Evolutionary conservation across 1,140 invertebrate genomes (phyloP), one percentile per base, ranked within the genome.

Genomic region (Vollenhovia emeryi): DNA sequence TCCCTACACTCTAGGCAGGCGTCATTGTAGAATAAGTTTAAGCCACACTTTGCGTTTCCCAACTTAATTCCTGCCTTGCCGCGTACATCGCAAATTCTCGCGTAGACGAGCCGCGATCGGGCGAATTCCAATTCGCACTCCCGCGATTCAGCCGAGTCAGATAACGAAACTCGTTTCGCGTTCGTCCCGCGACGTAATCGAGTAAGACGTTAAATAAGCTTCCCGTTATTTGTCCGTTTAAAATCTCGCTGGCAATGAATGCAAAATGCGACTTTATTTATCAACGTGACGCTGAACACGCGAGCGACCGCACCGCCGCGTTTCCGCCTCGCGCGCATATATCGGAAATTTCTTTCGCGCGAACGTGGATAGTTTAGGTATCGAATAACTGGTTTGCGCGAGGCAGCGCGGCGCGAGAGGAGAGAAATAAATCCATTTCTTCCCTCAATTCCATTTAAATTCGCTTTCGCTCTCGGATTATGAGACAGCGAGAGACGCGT

Each of bases 311-410:
- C 24, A 9, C 57, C 11, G 27, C 5, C 6, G 43, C 13, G 43
- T 50, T 66, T 66, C 15, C 45, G 43, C n/a, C 33, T 69, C 15
- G 9, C 2, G 27, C 7, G 30, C n/a, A n/a, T 40, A 40, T 36
- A 68, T 79, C 60, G 30, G 45, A 50, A 79, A 24, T 69, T 80
- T 73, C 30, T 76, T 82, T 82, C 30, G 24, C 66, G 50, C 50
- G 7, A 80, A 33, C 30, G 13, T 52, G 76, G 40, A 73, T 43
- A 40, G 8, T 71, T 52, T 13, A 69, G 62, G 11, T 43, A 57
- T 71, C 50, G 64, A 71, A 21, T 45, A 82, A 57, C 15, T 18
- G 78, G 13, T 71, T 55, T 33, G 13, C 18, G 50, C 33, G 33
- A 33, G 30, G 50, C 68, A 43, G 60, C 40, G 55, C 21, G 43